Evolutionary conservation across 2,797 vertebrate species (phyloP).

Genomic region (Erethizon dorsatum): DNA sequence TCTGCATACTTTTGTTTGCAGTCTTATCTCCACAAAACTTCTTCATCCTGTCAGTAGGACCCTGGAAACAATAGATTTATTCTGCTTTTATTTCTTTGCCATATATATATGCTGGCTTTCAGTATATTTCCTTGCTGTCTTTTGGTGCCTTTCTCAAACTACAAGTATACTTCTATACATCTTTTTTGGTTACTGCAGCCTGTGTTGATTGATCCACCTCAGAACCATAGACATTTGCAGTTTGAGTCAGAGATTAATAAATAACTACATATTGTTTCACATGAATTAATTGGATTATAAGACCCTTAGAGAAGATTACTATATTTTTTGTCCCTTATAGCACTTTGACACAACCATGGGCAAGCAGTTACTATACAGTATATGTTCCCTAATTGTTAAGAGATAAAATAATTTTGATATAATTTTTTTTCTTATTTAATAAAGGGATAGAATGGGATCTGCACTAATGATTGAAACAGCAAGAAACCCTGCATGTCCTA

Average conservation of each 20-base stretch:
- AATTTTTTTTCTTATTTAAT: constrained; percentile 78
- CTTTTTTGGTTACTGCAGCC: not conserved
- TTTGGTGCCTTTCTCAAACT: not conserved
- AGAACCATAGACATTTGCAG: not conserved
- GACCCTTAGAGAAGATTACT: not conserved
- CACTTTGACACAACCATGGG: not conserved
- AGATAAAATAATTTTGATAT: constrained; percentile 65
- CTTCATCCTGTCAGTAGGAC: constrained; percentile 17
- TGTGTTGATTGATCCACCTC: not conserved
- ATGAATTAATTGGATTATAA: constrained; percentile 17
- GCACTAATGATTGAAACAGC: constrained; percentile 97
- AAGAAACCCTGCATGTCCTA: constrained; percentile 95
- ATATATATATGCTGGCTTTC: not conserved
- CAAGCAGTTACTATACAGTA: not conserved
- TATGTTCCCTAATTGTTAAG: constrained; percentile 23
- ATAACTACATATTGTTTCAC: constrained; percentile 31
- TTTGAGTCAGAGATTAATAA: constrained; percentile 16
- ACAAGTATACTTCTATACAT: not conserved
- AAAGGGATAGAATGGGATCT: constrained; percentile 97
- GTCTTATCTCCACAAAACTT: not conserved
- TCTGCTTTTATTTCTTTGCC: constrained; percentile 14
- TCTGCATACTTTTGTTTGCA: not conserved
- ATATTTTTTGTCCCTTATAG: not conserved
- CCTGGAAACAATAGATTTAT: not conserved
- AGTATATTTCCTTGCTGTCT: not conserved